Evolutionary conservation across 2,113 vertebrate species (phyloP), one percentile per base, ranked within the genome.

Genomic region (Trochalopteron elliotii): DNA sequence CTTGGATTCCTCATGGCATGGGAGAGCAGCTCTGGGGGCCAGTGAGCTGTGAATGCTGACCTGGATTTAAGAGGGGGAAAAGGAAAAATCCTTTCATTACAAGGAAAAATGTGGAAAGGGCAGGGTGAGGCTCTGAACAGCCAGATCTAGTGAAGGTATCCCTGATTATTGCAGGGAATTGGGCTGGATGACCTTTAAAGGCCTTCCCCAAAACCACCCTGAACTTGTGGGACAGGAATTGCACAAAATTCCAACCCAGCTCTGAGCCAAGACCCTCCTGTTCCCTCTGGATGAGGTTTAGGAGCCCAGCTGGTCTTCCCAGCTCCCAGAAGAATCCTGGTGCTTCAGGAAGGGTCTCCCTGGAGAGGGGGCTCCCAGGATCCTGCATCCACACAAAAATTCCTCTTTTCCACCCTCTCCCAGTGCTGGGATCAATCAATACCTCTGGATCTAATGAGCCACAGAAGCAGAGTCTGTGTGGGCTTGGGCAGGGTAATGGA

Each of bases 41-140:
- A 11, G 16, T 1, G 33, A 23, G 4, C 4, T 9, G 24, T 0
- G 13, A 64, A 7, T 0, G 0, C 35, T 21, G 56, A 25, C 8
- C 52, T 52, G 49, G 39, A 53, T 59, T 65, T 64, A 50, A 13
- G 24, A 87, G 40, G 30, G 40, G 15, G n/a, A 16, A 11, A 53
- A 61, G 19, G 20, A 4, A 39, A 69, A 69, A 45, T 33, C 11
- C 22, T 15, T 77, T 18, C 15, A 7, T 39, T 60, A 2, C 10
- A 8, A 53, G 33, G 37, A 6, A 74, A 89, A 67, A 52, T 6
- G 3, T 39, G 45, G 45, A 21, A 39, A 39, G 37, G 7, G 12
- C 0, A 0, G 44, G 52, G 33, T 13, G 22, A 40, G 50, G 44
- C 22, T 23, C 44, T 9, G 52, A 44, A 11, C 8, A 28, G 17